Percentiles rank a stretch among this genome's conserved stretches.
Conservation (phyloP, 1,140 invertebrate species). For the Hyphantria cunea region DNA sequence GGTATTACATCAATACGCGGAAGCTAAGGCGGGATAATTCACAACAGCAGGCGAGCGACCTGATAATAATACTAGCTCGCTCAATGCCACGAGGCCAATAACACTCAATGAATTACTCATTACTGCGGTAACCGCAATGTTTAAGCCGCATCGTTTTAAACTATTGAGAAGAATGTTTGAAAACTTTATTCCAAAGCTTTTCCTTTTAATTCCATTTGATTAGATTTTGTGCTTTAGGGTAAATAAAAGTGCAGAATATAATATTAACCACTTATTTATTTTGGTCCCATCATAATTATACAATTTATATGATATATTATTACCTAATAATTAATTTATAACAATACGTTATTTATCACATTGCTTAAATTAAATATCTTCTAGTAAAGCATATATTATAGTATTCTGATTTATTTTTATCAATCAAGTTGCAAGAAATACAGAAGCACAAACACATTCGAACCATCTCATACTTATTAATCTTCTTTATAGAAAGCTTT, state of each 20-base stretch:
- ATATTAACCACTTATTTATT: slow-evolving; percentile 57
- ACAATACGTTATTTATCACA: slow-evolving; percentile 60
- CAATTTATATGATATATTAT: slow-evolving; percentile 18
- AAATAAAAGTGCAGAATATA: slow-evolving; percentile 30
- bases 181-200: too few relatives aligned
- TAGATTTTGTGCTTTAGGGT: background rate
- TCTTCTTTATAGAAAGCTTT: too few relatives aligned
- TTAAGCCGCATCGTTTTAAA: background rate
- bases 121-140: slow-evolving; percentile 30
- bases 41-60: slow-evolving; percentile 8
- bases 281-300: slow-evolving; percentile 60
- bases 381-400: background rate
- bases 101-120: slow-evolving; percentile 69
- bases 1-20: slow-evolving; percentile 38
- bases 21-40: slow-evolving; percentile 39
- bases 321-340: slow-evolving; percentile 29
- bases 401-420: slow-evolving; percentile 6
- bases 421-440: slow-evolving; percentile 17
- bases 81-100: slow-evolving; percentile 76
- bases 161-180: too few relatives aligned
- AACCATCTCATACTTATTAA: background rate
- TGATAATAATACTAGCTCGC: slow-evolving; percentile 53
- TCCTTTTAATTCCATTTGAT: too few relatives aligned
- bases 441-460: background rate
- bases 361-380: slow-evolving; percentile 38